Base-by-base conservation (phyloP, 2,888 invertebrate species). In the Phyllotreta striolata region DNA sequence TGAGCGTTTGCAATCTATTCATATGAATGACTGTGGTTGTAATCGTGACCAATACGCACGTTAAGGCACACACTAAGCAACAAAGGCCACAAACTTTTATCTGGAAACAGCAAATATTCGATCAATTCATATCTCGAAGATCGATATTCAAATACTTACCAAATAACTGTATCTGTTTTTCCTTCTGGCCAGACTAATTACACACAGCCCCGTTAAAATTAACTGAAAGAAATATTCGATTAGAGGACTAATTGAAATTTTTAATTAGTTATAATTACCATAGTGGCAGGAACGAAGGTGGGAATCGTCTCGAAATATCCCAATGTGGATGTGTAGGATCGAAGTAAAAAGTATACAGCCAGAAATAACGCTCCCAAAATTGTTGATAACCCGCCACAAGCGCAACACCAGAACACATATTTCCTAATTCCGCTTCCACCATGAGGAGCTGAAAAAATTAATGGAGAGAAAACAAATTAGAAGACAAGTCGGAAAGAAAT, bases 1-100 rank as follows among this genome's bases (percentile, higher is more conserved):
- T 86, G 9, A 95, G 81, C 0, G 93, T 92, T 82, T 95, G 95
- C 47, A 95, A 82, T 66, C 95, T 88, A 80, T 90, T 90, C 95
- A 95, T 95, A 80, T 95, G 95, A 72, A 95, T 90, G 39, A 95
- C 93, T 0, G 94, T 95, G 0, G 95, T 95, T 1, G 95, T 95
- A 54, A 95, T 93, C 13, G 92, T 92, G 59, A 95, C 93, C 56
- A 95, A 84, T 34, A 95, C 93, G 78, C 95, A 95, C 0, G 93
- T 91, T 63, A 95, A 83, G 5, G 95, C 94, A 75, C 93, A 93
- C 54, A 93, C 90, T 64, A 95, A 83, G 70, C 94, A 94, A 79
- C 93, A 93, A 2, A 91, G 90, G 1, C 95, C 95, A 37, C 93
- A 93, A 69, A 95, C 88, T 83, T 95, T 94, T 77, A 95, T 92